Conservation (phyloP, 2,888 invertebrate species). For the Anthophora plumipes region DNA sequence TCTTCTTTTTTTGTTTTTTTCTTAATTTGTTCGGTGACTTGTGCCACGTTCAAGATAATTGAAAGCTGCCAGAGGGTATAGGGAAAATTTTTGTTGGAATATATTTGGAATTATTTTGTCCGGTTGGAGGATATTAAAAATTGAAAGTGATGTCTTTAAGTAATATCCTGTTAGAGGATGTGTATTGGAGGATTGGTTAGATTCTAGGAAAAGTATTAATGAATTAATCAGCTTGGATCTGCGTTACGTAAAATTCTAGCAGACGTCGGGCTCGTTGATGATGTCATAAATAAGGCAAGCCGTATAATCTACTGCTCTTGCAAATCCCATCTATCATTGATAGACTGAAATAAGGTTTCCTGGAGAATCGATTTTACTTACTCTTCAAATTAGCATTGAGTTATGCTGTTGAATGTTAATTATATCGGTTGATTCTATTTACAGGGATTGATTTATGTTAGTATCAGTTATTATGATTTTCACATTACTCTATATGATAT, state of each 20-base stretch:
- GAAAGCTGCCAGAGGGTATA: conserved; percentile 11
- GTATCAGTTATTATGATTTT: not conserved
- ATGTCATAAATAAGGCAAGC: not conserved
- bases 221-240: conserved; percentile 29
- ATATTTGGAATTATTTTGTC: not conserved
- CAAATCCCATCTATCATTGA: not conserved
- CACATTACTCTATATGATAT: too few species aligned
- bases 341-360: too few species aligned
- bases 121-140: not conserved
- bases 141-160: not conserved
- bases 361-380: not conserved
- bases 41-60: conserved; percentile 31
- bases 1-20: conserved; percentile 3
- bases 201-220: not conserved
- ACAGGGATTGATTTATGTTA: not conserved
- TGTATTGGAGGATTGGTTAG: conserved; percentile 17
- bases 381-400: not conserved
- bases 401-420: not conserved
- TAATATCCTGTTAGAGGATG: not conserved
- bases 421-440: not conserved
- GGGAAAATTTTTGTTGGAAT: not conserved
- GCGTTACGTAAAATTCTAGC: conserved; percentile 52
- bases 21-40: conserved; percentile 17
- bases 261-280: conserved; percentile 43
- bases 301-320: not conserved